Base-by-base conservation (phyloP, 2,113 vertebrate species). In the Hyperopisus bebe region DNA sequence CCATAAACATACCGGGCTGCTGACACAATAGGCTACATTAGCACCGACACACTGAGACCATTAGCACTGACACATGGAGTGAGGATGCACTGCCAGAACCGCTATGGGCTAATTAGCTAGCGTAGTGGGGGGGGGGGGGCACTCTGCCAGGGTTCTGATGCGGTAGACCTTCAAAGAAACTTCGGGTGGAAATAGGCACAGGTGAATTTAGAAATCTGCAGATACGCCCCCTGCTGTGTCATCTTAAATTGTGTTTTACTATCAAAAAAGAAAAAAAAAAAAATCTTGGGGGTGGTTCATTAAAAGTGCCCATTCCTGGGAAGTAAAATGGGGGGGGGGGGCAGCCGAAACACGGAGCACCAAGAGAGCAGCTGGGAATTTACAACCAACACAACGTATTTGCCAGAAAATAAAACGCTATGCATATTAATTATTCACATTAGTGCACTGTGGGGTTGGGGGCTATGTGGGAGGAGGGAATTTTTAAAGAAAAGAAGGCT, bases 81-180 rank as follows among this genome's bases (percentile, higher is more conserved):
- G 19, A 86, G n/a, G 62, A 46, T 74, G 80, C 86, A 21, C 46
- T 48, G 42, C 27, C 80, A 27, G 5, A 10, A 46, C 88, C 87
- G 39, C 90, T 86, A 87, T 39, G 8, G 39, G 82, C 66, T 91
- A 87, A 91, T 92, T 87, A 84, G 24, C 19, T 87, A 84, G 24
- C 3, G 48, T 83, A 47, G 13, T 83, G 35, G 77, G 51, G 47
- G 11, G 53, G 11, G 86, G 17, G n/a, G 46, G 77, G 48, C 89
- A 85, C 83, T 88, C 50, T 21, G 35, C 84, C 88, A 62, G 51
- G 62, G n/a, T 70, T 31, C 27, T 70, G 62, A 70, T 70, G 62
- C 3, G 3, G 62, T 70, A 31, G 62, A 31, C 3, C 62, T 70
- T 70, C 58, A 27, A 66, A 8, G 58, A 27, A 66, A 66, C n/a